Base-by-base conservation (phyloP, 2,888 invertebrate species). In the Gryllus longicercus region DNA sequence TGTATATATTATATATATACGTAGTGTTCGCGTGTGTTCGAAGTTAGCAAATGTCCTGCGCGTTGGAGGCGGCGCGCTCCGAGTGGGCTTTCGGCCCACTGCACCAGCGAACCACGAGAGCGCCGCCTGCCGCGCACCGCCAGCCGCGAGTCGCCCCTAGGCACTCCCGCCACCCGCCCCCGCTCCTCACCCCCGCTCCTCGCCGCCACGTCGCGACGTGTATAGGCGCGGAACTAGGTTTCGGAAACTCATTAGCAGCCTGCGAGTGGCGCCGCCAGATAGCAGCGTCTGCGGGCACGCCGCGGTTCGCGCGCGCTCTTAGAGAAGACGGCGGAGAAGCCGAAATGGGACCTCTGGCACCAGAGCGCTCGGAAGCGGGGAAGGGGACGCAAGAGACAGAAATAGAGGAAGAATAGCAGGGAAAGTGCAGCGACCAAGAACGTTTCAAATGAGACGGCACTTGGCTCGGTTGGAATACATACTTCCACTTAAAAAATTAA, bases 181-280 rank as follows among this genome's bases (percentile, higher is more conserved):
- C 14, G 21, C n/a, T n/a, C n/a, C n/a, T n/a, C 63, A 51, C 2
- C 18, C 63, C 14, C 16, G 12, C 63, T 14, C n/a, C 1, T 1
- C 63, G 16, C n/a, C 63, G 4, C 38, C 38, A n/a, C 63, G 8
- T 16, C 63, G 63, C 63, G 63, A 63, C 63, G n/a, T 63, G 63
- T 63, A 63, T n/a, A 63, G n/a, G 63, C 63, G 63, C 63, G 63
- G n/a, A 63, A 63, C 63, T 63, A 63, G 63, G 63, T 63, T 63
- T 63, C 63, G 63, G 63, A 63, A 63, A 63, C 63, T 63, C 63
- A 63, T 63, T n/a, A n/a, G 63, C 63, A n/a, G 63, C 63, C 12
- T 63, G 63, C 63, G n/a, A 63, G n/a, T 63, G 63, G 63, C 63
- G 63, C 63, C 14, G 63, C 63, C 63, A 63, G 63, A 63, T 63